Evolutionary conservation across 1,140 invertebrate genomes (phyloP).

Genomic region (Papilio xuthus): DNA sequence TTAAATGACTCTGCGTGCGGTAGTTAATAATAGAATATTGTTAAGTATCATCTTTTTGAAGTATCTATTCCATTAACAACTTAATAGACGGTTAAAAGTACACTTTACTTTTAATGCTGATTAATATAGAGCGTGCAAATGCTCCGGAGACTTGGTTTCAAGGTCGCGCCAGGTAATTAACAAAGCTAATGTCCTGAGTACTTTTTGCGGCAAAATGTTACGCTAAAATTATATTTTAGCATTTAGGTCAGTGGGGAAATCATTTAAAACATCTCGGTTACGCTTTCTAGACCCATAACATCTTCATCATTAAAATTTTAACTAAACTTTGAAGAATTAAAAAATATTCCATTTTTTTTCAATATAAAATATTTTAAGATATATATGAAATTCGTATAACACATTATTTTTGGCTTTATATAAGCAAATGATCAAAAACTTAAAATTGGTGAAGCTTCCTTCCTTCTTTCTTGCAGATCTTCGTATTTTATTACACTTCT

Average conservation of each 20-base stretch:
- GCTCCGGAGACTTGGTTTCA: not conserved
- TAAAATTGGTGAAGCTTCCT: not conserved
- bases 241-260: not conserved
- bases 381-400: not conserved
- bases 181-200: slow-evolving; percentile 5
- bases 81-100: not conserved
- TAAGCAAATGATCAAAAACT: not conserved
- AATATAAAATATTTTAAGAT: not conserved
- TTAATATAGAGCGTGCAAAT: not conserved
- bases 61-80: not conserved
- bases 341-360: too few species aligned
- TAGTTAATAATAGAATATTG: not conserved
- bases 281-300: not conserved
- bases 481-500: not conserved
- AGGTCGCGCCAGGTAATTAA: not conserved
- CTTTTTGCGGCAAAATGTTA: not conserved
- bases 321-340: not conserved
- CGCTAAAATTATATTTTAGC: slow-evolving; percentile 9
- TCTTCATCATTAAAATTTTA: not conserved
- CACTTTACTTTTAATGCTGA: not conserved
- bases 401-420: not conserved
- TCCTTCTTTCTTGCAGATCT: too few species aligned
- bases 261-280: not conserved
- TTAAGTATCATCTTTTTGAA: not conserved
- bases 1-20: not conserved